Conservation (phyloP, 2,113 vertebrate species). For the Piliocolobus tephrosceles region DNA sequence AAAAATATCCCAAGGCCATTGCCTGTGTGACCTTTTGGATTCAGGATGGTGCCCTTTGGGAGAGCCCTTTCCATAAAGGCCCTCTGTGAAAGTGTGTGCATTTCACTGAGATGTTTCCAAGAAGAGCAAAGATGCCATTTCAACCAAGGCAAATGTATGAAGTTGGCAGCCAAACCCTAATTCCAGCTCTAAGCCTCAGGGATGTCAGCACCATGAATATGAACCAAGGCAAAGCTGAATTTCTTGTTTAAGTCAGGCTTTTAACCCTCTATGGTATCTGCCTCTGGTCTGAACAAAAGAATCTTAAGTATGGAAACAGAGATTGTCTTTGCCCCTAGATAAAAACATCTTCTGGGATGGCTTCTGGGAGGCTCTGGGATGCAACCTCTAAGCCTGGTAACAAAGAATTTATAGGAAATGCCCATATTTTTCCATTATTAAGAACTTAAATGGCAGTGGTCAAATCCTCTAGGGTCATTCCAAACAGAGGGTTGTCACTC, state of each 20-base stretch:
- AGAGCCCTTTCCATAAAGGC: neutral
- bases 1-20: neutral
- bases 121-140: slow-evolving; percentile 46
- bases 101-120: slow-evolving; percentile 10
- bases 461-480: neutral
- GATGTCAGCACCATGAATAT: neutral
- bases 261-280: slow-evolving; percentile 2
- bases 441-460: neutral
- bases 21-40: slow-evolving; percentile 30
- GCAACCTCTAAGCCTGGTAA: neutral
- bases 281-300: slow-evolving; percentile 5
- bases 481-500: neutral
- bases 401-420: neutral
- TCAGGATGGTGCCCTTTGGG: neutral
- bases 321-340: neutral
- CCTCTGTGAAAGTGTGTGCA: neutral
- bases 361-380: neutral
- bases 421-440: neutral
- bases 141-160: slow-evolving; percentile 28
- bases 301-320: neutral
- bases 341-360: neutral
- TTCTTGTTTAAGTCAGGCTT: slow-evolving; percentile 26
- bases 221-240: neutral
- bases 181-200: neutral
- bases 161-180: slow-evolving; percentile 29